Evolutionary conservation across 2,113 vertebrate genomes (phyloP).

Genomic region (Eretmochelys imbricata): DNA sequence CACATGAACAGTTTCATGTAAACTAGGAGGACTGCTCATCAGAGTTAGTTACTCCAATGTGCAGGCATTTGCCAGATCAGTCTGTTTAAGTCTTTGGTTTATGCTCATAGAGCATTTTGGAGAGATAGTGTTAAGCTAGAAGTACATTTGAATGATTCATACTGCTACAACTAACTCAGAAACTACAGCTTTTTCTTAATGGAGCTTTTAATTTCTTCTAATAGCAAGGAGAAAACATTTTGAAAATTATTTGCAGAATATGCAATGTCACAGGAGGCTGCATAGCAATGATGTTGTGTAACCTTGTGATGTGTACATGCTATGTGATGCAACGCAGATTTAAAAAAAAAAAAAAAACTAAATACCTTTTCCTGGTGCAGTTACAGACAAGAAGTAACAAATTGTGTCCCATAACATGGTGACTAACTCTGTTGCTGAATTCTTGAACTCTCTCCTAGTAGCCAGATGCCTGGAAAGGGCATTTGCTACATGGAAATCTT

Average conservation of each 20-base stretch:
- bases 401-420: constrained; percentile 45
- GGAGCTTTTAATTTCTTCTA: constrained; percentile 62
- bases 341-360: not conserved
- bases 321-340: not conserved
- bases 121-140: constrained; percentile 57
- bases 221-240: constrained; percentile 11
- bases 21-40: not conserved
- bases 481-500: not conserved
- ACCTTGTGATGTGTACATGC: constrained; percentile 34
- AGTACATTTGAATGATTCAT: not conserved
- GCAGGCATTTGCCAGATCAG: not conserved
- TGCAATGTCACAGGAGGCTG: constrained; percentile 29
- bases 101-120: constrained; percentile 17
- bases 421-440: constrained; percentile 9
- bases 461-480: not conserved
- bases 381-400: constrained; percentile 60
- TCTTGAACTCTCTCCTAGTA: constrained; percentile 39
- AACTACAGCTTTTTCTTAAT: constrained; percentile 44
- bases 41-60: not conserved
- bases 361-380: constrained; percentile 47
- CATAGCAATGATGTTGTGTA: constrained; percentile 33
- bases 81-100: constrained; percentile 41
- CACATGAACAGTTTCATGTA: not conserved
- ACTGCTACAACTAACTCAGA: constrained; percentile 54
- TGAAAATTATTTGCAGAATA: constrained; percentile 64